Conservation (phyloP, 2,888 invertebrate genomes). For the Eupithecia dodoneata region DNA sequence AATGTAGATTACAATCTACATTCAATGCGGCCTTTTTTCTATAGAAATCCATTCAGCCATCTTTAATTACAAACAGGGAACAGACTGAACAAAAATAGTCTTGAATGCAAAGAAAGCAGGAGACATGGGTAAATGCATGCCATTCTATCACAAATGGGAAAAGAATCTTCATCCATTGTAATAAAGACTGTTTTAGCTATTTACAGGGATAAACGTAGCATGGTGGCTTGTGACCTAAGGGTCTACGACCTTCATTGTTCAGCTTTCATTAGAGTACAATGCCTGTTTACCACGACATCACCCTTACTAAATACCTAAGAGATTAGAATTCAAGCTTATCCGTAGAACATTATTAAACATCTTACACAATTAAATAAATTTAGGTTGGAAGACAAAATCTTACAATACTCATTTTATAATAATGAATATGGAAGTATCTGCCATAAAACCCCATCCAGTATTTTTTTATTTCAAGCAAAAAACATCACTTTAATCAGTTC, state of each 20-base stretch:
- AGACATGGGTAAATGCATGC: conserved; percentile 38
- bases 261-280: conserved; percentile 74
- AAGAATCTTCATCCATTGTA: conserved; percentile 42
- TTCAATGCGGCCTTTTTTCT: not conserved
- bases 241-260: conserved; percentile 81
- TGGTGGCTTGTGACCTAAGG: conserved; percentile 71
- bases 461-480: not conserved
- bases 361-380: not conserved
- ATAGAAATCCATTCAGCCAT: conserved; percentile 23
- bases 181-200: conserved; percentile 50
- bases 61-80: conserved; percentile 34
- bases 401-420: not conserved
- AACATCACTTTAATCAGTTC: not conserved
- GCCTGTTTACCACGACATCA: conserved; percentile 56
- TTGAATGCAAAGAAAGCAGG: conserved; percentile 45
- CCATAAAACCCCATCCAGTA: not conserved
- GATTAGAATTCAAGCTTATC: not conserved
- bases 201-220: conserved; percentile 48
- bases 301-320: conserved; percentile 44
- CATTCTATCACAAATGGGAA: conserved; percentile 39
- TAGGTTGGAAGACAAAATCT: not conserved
- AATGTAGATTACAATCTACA: conserved; percentile 3
- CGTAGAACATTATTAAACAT: not conserved
- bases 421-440: not conserved
- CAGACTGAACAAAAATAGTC: conserved; percentile 38